phyloP scores from a whole-genome alignment of 92 coral and sea anemone genomes.

The Parazoanthus swiftii region DNA sequence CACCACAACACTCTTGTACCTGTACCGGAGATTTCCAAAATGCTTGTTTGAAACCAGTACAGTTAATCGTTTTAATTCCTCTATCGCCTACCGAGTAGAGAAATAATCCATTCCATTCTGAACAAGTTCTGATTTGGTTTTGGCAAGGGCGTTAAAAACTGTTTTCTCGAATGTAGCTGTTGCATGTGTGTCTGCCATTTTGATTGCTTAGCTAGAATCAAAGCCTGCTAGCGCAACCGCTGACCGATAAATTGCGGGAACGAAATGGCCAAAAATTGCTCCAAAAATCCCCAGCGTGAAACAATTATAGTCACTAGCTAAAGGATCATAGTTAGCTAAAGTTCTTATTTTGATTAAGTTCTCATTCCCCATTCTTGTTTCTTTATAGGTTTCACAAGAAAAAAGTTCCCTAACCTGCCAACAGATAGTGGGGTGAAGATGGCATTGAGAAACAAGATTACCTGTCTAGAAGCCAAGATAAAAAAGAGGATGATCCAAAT shows the following conservation, averaged over 20 bases:
- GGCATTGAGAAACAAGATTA: conserved; percentile 45
- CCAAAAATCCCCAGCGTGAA: neutral
- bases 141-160: neutral
- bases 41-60: neutral
- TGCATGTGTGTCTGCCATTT: neutral
- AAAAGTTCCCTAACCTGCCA: conserved; percentile 27
- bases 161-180: neutral
- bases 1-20: neutral
- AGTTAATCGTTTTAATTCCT: neutral
- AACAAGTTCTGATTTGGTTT: neutral
- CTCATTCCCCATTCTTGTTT: neutral
- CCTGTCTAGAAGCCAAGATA: conserved; percentile 42
- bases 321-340: no score
- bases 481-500: conserved; percentile 11
- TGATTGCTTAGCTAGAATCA: no score
- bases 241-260: neutral
- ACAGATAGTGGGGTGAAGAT: conserved; percentile 40
- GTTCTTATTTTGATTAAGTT: no score
- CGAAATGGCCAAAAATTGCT: neutral
- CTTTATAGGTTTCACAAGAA: conserved; percentile 41
- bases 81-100: neutral
- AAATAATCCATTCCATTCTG: neutral
- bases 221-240: neutral
- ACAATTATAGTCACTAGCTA: no score
- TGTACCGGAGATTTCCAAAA: neutral